Percentiles rank a stretch among this genome's conserved stretches.
phyloP scores from a whole-genome alignment of 2,888 invertebrate genomes.

The Pseudeuparius sepicola region DNA sequence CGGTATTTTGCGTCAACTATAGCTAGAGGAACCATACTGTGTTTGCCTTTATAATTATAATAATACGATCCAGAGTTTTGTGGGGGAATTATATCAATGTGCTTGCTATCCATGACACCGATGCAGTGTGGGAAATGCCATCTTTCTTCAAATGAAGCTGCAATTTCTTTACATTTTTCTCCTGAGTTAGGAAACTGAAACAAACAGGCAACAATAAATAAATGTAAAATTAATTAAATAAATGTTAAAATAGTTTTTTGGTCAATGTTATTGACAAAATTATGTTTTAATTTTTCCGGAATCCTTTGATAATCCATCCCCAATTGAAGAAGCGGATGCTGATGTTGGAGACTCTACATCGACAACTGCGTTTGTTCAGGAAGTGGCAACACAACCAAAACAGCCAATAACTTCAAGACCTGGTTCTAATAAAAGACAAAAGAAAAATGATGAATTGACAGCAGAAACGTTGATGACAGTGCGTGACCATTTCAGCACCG shows the following conservation, averaged over 20 bases:
- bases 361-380: slow-evolving; percentile 9
- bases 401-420: slow-evolving; percentile 9
- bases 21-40: slow-evolving; percentile 25
- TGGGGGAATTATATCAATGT: slow-evolving; percentile 15
- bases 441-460: slow-evolving; percentile 10
- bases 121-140: slow-evolving; percentile 18
- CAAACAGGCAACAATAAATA: slow-evolving; percentile 4
- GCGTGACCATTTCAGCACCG: slow-evolving; percentile 8
- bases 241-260: too few species aligned
- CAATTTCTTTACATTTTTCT: too few species aligned
- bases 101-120: slow-evolving; percentile 17
- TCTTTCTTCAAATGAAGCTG: slow-evolving; percentile 13
- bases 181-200: slow-evolving; percentile 5
- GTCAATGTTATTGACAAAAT: slow-evolving; percentile 1
- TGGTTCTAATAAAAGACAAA: slow-evolving; percentile 9
- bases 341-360: slow-evolving; percentile 10
- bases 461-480: slow-evolving; percentile 11
- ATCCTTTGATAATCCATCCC: slow-evolving; percentile 8
- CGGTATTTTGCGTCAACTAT: slow-evolving; percentile 23
- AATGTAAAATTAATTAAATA: slow-evolving; percentile 8
- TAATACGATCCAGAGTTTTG: slow-evolving; percentile 23
- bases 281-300: slow-evolving; percentile 11
- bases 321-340: slow-evolving; percentile 9
- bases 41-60: slow-evolving; percentile 24
- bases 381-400: slow-evolving; percentile 6